Percentiles rank a stretch among this genome's conserved stretches.
phyloP scores from a whole-genome alignment of 2,113 vertebrate species.

The Eudyptes chrysolophus region DNA sequence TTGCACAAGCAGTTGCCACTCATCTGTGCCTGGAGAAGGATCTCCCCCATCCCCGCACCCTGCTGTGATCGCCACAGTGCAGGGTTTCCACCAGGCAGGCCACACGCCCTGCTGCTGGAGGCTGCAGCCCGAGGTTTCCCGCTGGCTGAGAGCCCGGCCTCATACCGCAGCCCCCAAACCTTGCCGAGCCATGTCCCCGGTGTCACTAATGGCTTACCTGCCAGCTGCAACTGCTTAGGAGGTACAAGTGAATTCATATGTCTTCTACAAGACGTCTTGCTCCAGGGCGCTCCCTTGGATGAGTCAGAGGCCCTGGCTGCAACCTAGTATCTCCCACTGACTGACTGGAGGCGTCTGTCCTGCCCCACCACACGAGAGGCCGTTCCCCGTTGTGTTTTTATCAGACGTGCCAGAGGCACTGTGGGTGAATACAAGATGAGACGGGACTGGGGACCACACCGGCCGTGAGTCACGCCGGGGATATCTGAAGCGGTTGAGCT shows the following conservation, averaged over 20 bases:
- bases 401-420: background rate
- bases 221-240: background rate
- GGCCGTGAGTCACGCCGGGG: accelerated
- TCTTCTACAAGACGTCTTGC: background rate
- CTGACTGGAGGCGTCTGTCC: background rate
- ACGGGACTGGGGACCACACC: background rate
- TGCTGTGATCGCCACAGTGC: background rate
- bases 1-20: background rate
- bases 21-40: background rate
- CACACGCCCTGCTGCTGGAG: background rate
- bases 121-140: background rate
- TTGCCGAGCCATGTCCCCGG: background rate
- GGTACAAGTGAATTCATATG: background rate
- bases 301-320: background rate
- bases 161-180: background rate
- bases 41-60: background rate
- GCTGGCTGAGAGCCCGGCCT: background rate
- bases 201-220: background rate
- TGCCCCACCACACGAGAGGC: background rate
- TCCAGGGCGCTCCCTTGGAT: accelerated
- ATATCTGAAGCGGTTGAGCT: background rate
- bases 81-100: background rate
- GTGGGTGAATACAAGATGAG: background rate
- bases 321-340: background rate
- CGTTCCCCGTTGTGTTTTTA: accelerated